A percentile compares a stretch with the other conserved stretches of the same genome.
phyloP scores from a whole-genome alignment of 2,888 invertebrate genomes.

The Gnatocerus cornutus region DNA sequence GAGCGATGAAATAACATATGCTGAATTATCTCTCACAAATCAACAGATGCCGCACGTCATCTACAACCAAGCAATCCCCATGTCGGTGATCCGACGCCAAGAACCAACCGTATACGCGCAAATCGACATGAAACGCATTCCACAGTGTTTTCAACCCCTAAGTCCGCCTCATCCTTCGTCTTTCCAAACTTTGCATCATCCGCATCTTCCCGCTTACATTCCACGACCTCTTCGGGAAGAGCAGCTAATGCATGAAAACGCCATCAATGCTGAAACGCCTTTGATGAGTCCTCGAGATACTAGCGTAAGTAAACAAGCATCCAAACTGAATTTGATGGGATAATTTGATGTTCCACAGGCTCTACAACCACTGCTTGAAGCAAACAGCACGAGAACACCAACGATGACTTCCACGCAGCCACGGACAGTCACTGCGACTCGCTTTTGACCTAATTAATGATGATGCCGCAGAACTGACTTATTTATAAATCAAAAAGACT shows the following conservation, averaged over 20 bases:
- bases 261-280: constrained; percentile 67
- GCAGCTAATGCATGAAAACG: constrained; percentile 63
- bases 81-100: constrained; percentile 69
- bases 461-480: constrained; percentile 61
- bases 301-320: constrained; percentile 58
- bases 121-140: constrained; percentile 71
- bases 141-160: constrained; percentile 64
- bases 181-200: constrained; percentile 69
- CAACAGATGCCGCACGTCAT: constrained; percentile 69
- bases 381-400: constrained; percentile 64
- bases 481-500: constrained; percentile 61
- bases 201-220: constrained; percentile 66
- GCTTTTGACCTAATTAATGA: constrained; percentile 70
- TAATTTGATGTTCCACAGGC: constrained; percentile 59
- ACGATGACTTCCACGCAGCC: constrained; percentile 67
- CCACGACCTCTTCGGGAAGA: constrained; percentile 65
- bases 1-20: constrained; percentile 75
- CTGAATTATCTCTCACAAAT: constrained; percentile 72
- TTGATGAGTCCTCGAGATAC: constrained; percentile 66
- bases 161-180: constrained; percentile 69
- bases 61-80: constrained; percentile 69
- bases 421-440: constrained; percentile 69
- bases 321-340: background rate
- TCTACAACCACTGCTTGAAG: constrained; percentile 67
- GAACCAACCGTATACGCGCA: constrained; percentile 76